These are phyloP conservation scores for Chitala chitala DNA, from an alignment of 2,113 vertebrate species.

Conservation along the genomic window DNA sequence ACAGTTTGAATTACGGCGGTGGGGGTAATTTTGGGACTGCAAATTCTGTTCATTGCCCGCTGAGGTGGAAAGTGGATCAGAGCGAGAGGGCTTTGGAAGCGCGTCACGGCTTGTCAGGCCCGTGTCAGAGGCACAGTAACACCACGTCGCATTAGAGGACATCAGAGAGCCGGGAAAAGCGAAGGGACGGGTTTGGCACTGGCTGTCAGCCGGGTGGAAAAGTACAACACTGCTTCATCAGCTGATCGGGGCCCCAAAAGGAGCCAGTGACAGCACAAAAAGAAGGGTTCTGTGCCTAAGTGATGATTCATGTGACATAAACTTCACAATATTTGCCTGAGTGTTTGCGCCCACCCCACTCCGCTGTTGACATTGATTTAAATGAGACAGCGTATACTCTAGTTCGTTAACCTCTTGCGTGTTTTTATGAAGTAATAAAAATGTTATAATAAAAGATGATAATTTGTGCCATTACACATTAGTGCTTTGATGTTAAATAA, in stretches of 20 bases:
- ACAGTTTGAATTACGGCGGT: not conserved
- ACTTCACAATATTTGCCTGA: not conserved
- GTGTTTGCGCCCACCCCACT: not conserved
- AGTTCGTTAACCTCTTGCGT: no score
- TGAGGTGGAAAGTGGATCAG: slow-evolving; percentile 12
- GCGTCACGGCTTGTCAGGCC: slow-evolving; percentile 14
- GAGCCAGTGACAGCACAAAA: not conserved
- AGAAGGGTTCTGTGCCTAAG: not conserved
- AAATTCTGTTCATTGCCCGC: slow-evolving; percentile 8
- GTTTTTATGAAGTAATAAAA: no score
- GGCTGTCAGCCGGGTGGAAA: not conserved
- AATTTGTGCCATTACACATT: no score
- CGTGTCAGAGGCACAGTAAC: slow-evolving; percentile 13
- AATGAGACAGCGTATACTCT: no score
- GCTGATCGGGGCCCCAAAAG: not conserved
- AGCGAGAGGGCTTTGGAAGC: not conserved
- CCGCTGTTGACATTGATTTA: not conserved
- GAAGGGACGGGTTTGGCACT: not conserved
- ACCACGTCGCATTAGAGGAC: not conserved
- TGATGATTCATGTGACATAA: not conserved
- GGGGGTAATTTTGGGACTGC: slow-evolving; percentile 17
- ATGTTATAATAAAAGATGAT: no score
- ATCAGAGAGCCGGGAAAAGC: slow-evolving; percentile 18
- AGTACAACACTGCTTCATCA: not conserved
- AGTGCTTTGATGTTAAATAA: no score